Percentiles rank a stretch among this genome's conserved stretches.
phyloP scores from a whole-genome alignment of 1,140 invertebrate genomes.

The Diuraphis noxia region DNA sequence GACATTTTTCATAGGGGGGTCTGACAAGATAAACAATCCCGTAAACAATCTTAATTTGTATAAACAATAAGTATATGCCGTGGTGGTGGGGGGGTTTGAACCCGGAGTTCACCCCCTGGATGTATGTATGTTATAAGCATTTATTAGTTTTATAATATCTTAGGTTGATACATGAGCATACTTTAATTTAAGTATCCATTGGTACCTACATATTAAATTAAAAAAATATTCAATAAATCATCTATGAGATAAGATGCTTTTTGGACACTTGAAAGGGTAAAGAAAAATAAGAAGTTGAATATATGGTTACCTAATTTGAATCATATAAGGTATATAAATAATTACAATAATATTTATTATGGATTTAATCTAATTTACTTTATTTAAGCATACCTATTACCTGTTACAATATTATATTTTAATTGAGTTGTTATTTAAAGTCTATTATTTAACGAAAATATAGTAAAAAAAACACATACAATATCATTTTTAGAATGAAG shows the following conservation, averaged over 20 bases:
- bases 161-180: background rate
- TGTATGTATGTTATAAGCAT: background rate
- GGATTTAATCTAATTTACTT: background rate
- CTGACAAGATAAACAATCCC: no score
- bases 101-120: no score
- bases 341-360: background rate
- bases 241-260: background rate
- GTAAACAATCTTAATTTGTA: no score
- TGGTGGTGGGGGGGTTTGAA: no score
- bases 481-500: background rate
- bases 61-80: no score
- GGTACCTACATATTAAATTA: background rate
- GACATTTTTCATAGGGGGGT: no score
- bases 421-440: background rate
- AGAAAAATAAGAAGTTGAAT: background rate
- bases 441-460: background rate
- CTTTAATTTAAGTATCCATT: background rate
- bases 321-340: background rate
- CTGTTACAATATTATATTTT: background rate
- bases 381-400: background rate
- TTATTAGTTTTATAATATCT: background rate
- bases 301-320: background rate
- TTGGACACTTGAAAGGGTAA: background rate
- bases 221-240: background rate
- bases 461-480: background rate